Conservation (phyloP, 2,888 invertebrate genomes). For the Metalampra italica region DNA sequence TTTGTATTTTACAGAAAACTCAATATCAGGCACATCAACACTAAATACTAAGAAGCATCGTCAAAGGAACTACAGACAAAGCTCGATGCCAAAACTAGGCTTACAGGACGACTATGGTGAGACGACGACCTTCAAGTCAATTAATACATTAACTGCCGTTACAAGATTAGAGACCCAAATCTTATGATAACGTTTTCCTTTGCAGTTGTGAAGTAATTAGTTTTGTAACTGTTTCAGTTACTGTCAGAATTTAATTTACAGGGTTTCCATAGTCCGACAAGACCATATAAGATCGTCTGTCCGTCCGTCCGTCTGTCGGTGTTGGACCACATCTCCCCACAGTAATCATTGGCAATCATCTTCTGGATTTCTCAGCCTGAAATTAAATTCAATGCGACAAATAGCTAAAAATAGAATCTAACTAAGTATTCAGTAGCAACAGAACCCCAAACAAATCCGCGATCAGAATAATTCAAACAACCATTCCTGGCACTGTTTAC, state of each 20-base stretch:
- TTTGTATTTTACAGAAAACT: conserved; percentile 53
- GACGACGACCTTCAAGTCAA: conserved; percentile 9
- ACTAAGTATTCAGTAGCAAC: not conserved
- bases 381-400: too few relatives aligned
- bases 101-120: conserved; percentile 67
- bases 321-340: too few relatives aligned
- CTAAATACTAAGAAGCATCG: conserved; percentile 67
- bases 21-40: conserved; percentile 71
- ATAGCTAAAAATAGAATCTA: too few relatives aligned
- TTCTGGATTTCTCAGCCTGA: too few relatives aligned
- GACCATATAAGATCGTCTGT: too few relatives aligned
- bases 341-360: too few relatives aligned
- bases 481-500: conserved; percentile 15
- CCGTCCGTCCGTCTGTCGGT: too few relatives aligned
- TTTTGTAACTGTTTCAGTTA: too few relatives aligned
- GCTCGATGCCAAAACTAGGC: conserved; percentile 74
- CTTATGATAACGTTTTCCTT: not conserved
- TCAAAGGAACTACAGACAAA: conserved; percentile 70
- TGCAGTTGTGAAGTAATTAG: not conserved
- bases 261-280: too few relatives aligned
- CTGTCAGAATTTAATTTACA: too few relatives aligned
- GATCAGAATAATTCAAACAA: conserved; percentile 9
- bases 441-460: conserved; percentile 2
- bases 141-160: conserved; percentile 10
- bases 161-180: conserved; percentile 3